phyloP scores from a whole-genome alignment of 2,888 invertebrate species.

The Agonopterix alstromeriana region DNA sequence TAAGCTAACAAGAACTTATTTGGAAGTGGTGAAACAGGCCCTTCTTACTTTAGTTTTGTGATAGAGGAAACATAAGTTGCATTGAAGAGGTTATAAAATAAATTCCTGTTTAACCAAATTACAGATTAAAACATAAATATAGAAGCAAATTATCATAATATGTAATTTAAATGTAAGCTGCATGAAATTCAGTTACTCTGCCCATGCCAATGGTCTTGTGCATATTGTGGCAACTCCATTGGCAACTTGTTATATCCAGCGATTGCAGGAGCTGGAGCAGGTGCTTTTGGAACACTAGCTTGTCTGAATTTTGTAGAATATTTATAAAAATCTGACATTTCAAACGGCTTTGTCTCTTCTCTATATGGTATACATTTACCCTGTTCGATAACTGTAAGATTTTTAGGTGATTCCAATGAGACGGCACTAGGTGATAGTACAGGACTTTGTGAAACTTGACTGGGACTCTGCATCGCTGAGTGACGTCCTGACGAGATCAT shows the following conservation, averaged over 20 bases:
- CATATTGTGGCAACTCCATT: conserved; percentile 59
- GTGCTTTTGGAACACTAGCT: conserved; percentile 43
- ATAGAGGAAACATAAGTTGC: neutral
- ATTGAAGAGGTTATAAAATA: neutral
- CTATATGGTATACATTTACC: conserved; percentile 94
- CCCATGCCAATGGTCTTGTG: conserved; percentile 62
- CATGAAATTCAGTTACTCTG: conserved; percentile 34
- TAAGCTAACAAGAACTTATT: no score
- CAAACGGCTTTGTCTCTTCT: conserved; percentile 97
- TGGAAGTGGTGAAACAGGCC: no score
- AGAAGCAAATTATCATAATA: neutral
- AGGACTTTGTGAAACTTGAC: conserved; percentile 50
- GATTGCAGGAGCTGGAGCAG: conserved; percentile 34
- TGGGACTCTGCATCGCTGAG: conserved; percentile 62
- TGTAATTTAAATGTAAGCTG: neutral
- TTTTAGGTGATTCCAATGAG: conserved; percentile 86
- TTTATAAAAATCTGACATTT: conserved; percentile 98
- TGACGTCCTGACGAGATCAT: conserved; percentile 64
- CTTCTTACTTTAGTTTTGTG: neutral
- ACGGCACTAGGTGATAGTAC: conserved; percentile 66
- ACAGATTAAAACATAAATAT: neutral
- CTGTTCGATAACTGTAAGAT: conserved; percentile 89
- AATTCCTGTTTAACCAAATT: neutral
- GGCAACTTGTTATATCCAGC: conserved; percentile 57
- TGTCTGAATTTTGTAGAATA: conserved; percentile 96